Base-by-base conservation (phyloP, 1,140 invertebrate genomes). In the Drosophila bifasciata region DNA sequence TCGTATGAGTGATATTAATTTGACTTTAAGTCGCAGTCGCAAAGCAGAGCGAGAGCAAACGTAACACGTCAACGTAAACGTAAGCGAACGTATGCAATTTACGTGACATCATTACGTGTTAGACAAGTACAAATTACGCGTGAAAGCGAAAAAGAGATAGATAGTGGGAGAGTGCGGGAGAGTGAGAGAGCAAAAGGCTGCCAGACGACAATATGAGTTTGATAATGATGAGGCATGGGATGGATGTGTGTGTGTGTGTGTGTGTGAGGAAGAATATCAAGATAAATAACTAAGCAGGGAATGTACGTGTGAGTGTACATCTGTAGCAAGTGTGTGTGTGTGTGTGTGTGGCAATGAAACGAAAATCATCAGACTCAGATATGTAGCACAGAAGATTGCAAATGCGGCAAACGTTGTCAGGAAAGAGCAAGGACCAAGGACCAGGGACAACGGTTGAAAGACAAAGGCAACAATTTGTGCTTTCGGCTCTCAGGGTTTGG, bases 61-160 rank as follows among this genome's bases (percentile, higher is more conserved):
- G 79, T 80, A 85, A 84, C 77, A 88, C 63, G 74, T 76, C 61
- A 76, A 88, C 83, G 83, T 75, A 79, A 62, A 75, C 66, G 79
- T 71, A 80, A 75, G 71, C 72, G 71, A 74, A 89, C 84, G 84
- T 89, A 89, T 89, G 85, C 85, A 89, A 89, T 89, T 89, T 89
- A 89, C 85, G 85, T 89, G 85, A 89, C 85, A 89, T 89, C 85
- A 89, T 89, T 89, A 89, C 70, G 70, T 83, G 79, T 85, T 74
- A 85, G 85, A 89, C 85, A 89, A 89, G 85, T 85, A 89, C 85
- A 89, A 89, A 89, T 89, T 89, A 89, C 85, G 76, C 66, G 59
- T 15, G 39, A 41, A 25, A 52, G 40, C 52, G 50, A 56, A 57
- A 56, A 57, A 46, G 55, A 43, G 52, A 49, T 39, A 46, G 39